These are phyloP conservation scores for Amphipyra berbera DNA, from an alignment of 2,888 invertebrate species.

Conservation along the genomic window DNA sequence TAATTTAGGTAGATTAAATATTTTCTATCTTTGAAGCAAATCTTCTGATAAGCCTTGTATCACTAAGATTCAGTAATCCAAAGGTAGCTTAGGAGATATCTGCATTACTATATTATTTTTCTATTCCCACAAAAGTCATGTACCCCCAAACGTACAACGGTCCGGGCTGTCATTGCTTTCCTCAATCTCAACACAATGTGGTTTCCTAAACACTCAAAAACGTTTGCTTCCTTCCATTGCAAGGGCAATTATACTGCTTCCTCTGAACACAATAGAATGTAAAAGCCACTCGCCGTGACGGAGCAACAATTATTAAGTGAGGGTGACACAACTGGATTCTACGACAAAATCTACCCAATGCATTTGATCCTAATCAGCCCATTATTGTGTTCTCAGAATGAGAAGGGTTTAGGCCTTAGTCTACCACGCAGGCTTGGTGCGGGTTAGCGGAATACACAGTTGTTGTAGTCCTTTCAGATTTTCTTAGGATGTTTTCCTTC, in stretches of 20 bases:
- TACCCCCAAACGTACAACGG: conserved; percentile 23
- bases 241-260: conserved; percentile 84
- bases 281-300: conserved; percentile 77
- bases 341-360: conserved; percentile 29
- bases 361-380: too few relatives aligned
- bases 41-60: too few relatives aligned
- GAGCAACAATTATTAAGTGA: conserved; percentile 66
- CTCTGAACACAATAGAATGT: conserved; percentile 82
- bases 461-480: too few relatives aligned
- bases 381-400: too few relatives aligned
- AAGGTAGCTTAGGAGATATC: not conserved
- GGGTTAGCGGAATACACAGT: too few relatives aligned
- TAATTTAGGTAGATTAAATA: too few relatives aligned
- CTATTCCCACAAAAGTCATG: conserved; percentile 16
- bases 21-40: too few relatives aligned
- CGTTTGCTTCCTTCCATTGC: conserved; percentile 77
- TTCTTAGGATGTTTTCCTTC: too few relatives aligned
- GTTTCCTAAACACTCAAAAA: conserved; percentile 78
- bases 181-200: conserved; percentile 58
- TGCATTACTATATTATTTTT: conserved; percentile 2
- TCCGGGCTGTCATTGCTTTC: conserved; percentile 42
- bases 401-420: too few relatives aligned
- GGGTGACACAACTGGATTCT: conserved; percentile 62
- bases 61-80: not conserved
- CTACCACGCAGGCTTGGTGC: too few relatives aligned